A percentile compares a stretch with the other conserved stretches of the same genome.
Conservation (phyloP, 2,888 invertebrate species). For the Patella depressa region DNA sequence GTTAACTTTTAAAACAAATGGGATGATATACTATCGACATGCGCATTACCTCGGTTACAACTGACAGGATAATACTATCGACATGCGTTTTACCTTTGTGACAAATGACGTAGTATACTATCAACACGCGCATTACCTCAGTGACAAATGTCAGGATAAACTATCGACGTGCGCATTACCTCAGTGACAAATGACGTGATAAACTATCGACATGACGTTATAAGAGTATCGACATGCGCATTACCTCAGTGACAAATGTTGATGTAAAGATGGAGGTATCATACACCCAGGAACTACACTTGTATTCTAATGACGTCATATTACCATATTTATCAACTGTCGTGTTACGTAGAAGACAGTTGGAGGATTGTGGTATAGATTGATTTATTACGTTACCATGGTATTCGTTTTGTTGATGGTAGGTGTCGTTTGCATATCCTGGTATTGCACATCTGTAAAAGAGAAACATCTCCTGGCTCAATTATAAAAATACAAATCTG, state of each 20-base stretch:
- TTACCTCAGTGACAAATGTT: background rate
- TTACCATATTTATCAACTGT: conserved; percentile 26
- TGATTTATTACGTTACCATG: conserved; percentile 17
- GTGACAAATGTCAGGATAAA: background rate
- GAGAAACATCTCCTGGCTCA: too few relatives aligned
- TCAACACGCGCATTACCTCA: background rate
- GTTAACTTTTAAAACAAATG: too few relatives aligned
- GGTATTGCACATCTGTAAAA: conserved; percentile 1
- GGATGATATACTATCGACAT: too few relatives aligned
- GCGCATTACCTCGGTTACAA: too few relatives aligned
- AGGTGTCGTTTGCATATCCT: background rate
- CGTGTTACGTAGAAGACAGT: conserved; percentile 21
- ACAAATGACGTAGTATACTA: too few relatives aligned
- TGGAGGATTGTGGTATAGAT: conserved; percentile 24
- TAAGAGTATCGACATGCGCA: too few relatives aligned
- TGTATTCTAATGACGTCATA: conserved; percentile 3
- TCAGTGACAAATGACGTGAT: background rate
- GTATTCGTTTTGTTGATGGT: background rate
- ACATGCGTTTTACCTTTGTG: too few relatives aligned
- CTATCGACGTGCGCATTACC: too few relatives aligned
- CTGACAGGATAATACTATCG: too few relatives aligned
- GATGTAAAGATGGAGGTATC: background rate
- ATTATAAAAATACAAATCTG: too few relatives aligned
- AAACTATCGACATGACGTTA: too few relatives aligned
- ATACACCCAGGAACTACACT: background rate